Base-by-base conservation (phyloP, 53 echinoderm and acorn worm species). In the Actinopyga echinites region DNA sequence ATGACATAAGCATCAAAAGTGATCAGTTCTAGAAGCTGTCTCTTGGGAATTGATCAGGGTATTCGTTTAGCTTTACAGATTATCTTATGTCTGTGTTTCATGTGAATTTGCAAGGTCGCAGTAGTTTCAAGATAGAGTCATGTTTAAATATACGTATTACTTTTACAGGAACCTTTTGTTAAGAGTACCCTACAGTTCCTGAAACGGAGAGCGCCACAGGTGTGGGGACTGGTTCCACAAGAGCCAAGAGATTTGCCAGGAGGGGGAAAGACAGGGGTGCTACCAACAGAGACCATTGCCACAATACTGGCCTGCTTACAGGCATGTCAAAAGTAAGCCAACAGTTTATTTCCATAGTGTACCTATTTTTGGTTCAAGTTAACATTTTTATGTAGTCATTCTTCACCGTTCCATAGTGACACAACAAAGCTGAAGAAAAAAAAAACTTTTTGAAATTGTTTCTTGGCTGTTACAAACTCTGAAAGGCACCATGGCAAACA, bases 251-350 rank as follows among this genome's bases (percentile, higher is more conserved):
- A 79, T 73, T 78, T 82, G 75, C 95, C 69, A 80, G 92, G 87
- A 67, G 95, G 95, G 63, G 95, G 95, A 12, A 99, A 99, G 64
- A 90, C 94, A 12, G 92, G 99, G 10, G 90, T 92, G 6, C 85
- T 99, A 59, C 99, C 99, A 77, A 91, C 92, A 11, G 99, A 99
- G 74, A 99, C 99, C n/a, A 95, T 99, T 24, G 94, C 94, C 8
- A 99, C 99, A 44, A 95, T 99, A 91, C 80, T 99, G 68, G 94
- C 99, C 0, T 99, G 99, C 42, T 57, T 99, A 12, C 99, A 99
- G 65, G 99, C 94, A 5, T 94, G 94, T 90, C 95, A 90, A 65
- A 90, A 83, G 95, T 95, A 42, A 85, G 89, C 35, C 20, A 30
- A 56, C 4, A 19, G 26, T 37, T 21, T 0, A 4, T 62, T 21